These are phyloP conservation scores for Alaudala cheleensis DNA, from an alignment of 2,113 vertebrate species.

Conservation along the genomic window DNA sequence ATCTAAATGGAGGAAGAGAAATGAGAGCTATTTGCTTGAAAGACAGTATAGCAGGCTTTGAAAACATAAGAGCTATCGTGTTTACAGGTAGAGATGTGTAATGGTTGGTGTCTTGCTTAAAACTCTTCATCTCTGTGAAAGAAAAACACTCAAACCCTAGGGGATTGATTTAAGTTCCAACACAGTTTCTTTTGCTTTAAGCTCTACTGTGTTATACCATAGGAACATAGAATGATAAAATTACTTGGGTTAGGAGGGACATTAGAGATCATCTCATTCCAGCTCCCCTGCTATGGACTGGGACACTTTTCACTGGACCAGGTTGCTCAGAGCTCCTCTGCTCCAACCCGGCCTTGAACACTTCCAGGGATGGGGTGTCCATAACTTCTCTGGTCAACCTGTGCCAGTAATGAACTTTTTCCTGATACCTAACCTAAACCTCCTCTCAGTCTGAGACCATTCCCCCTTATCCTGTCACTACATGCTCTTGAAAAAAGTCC, in stretches of 20 bases:
- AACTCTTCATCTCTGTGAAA: not conserved
- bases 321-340: not conserved
- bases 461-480: not conserved
- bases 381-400: not conserved
- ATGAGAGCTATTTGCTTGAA: constrained; percentile 44
- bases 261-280: not conserved
- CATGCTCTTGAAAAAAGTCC: not conserved
- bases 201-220: not conserved
- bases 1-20: constrained; percentile 52
- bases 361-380: not conserved
- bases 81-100: constrained; percentile 7
- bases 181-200: not conserved
- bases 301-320: not conserved
- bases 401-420: not conserved
- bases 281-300: not conserved
- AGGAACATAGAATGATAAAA: not conserved
- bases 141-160: not conserved
- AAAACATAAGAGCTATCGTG: constrained; percentile 6
- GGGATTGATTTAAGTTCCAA: not conserved
- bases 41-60: not conserved
- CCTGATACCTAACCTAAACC: not conserved
- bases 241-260: not conserved
- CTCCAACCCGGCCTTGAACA: not conserved
- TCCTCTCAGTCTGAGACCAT: not conserved
- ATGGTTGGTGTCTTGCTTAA: constrained; percentile 9